Evolutionary conservation across 92 coral and sea anemone genomes (phyloP).

Genomic region (Porites lobata): DNA sequence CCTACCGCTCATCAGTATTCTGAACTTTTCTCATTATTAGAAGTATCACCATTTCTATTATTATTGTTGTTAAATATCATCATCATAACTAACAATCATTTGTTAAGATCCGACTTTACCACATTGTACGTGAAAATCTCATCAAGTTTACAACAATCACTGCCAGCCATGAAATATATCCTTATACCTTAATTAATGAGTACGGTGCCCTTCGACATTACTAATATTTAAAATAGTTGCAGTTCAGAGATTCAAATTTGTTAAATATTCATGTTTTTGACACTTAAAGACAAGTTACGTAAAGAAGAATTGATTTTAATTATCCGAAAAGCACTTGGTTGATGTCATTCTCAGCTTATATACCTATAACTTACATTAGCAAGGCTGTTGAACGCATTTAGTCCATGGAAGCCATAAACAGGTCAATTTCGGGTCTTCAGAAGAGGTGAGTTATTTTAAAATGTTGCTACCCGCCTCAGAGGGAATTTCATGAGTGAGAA

Average conservation of each 20-base stretch:
- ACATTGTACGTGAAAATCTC: not conserved
- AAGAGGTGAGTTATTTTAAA: conserved; percentile 16
- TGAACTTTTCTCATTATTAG: not conserved
- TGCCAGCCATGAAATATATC: conserved; percentile 7
- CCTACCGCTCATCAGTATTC: not conserved
- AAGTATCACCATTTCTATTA: not conserved
- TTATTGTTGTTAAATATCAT: not conserved
- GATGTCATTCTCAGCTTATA: conserved; percentile 19
- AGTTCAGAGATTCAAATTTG: not conserved
- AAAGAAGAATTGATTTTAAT: conserved; percentile 29
- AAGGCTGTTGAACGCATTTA: not conserved
- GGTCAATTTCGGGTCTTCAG: not conserved
- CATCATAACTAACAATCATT: not conserved
- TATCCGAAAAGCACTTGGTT: conserved; percentile 21
- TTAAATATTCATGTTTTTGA: conserved; percentile 46
- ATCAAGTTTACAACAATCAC: not conserved
- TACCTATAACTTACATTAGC: not conserved
- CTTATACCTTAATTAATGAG: not conserved
- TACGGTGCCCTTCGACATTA: not conserved
- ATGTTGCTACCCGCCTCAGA: too few relatives aligned
- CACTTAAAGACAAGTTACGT: conserved; percentile 19
- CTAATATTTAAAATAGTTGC: conserved; percentile 6
- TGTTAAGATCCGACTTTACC: conserved; percentile 1
- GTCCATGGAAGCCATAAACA: not conserved
- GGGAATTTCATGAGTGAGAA: not conserved